Evolutionary conservation across 2,888 invertebrate species (phyloP), one percentile per base, ranked within the genome.

Genomic region (Xylota sylvarum): DNA sequence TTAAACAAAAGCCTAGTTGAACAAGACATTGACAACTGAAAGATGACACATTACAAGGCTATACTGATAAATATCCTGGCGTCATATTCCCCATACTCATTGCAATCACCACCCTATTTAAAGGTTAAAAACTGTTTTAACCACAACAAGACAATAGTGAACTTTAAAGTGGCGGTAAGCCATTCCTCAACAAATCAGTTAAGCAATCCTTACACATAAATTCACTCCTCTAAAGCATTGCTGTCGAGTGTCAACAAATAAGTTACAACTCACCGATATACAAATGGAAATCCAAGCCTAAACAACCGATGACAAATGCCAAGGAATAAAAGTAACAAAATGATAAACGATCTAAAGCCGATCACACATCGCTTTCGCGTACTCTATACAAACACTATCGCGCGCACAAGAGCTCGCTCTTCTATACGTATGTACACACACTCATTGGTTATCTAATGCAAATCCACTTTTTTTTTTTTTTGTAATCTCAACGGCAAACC

Each of bases 261-360:
- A 43, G 19, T 43, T 58, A 69, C 43, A 40, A 62, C 69, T 62
- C 19, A 64, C 50, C 64, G 32, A 43, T n/a, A n/a, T 55, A 48
- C 14, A 10, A 58, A 58, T 14, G 35, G 19, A 70, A 69, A 60
- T 78, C 55, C 77, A 64, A 65, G 40, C 6, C 48, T 40, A 4
- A 64, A 19, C 30, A 48, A 37, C 65, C 64, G 30, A 62, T 84
- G 69, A 80, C 84, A 76, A 80, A 80, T 76, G 76, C 80, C 80
- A 76, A 76, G 58, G 76, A 78, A 62, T 55, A 23, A 60, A 81
- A 46, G 35, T 60, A 46, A 37, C 37, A 37, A 62, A 60, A 73
- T 64, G 86, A 86, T 78, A 64, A 86, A 86, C 82, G 77, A 86
- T 86, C 82, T 69, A 69, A 82, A 78, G 62, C 69, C 67, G 84